A percentile compares a stretch with the other conserved stretches of the same genome.
Conservation (phyloP, 1,140 invertebrate species). For the Antheraea mylitta region DNA sequence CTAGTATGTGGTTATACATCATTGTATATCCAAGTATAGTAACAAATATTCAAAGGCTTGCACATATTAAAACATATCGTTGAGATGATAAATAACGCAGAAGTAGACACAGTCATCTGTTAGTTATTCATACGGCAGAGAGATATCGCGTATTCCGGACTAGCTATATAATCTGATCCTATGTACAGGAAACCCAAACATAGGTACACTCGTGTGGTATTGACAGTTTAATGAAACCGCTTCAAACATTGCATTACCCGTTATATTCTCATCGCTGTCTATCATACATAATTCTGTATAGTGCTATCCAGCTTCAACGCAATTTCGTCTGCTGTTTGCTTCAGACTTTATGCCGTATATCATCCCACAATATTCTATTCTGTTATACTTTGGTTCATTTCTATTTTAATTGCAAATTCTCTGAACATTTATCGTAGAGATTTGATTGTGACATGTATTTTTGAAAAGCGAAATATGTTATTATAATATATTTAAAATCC, state of each 20-base stretch:
- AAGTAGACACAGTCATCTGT: too few relatives aligned
- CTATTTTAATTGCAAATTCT: background rate
- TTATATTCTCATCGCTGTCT: background rate
- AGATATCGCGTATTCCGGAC: background rate
- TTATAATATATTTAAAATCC: background rate
- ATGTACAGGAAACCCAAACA: background rate
- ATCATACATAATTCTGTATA: background rate
- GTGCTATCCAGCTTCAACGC: background rate
- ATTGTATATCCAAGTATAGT: too few relatives aligned
- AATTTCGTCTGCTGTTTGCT: background rate
- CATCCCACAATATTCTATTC: background rate
- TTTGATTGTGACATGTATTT: background rate
- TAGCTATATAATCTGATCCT: background rate
- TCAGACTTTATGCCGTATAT: background rate
- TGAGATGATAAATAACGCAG: too few relatives aligned
- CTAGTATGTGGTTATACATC: too few relatives aligned
- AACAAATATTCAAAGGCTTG: too few relatives aligned
- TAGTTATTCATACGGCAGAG: background rate
- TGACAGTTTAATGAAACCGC: constrained; percentile 1
- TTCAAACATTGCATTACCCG: background rate
- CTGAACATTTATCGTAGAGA: background rate
- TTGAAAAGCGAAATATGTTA: background rate
- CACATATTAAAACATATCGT: too few relatives aligned
- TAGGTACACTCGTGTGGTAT: background rate
- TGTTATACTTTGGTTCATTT: background rate